Base-by-base conservation (phyloP, 2,113 vertebrate genomes). In the Eptatretus burgeri region DNA sequence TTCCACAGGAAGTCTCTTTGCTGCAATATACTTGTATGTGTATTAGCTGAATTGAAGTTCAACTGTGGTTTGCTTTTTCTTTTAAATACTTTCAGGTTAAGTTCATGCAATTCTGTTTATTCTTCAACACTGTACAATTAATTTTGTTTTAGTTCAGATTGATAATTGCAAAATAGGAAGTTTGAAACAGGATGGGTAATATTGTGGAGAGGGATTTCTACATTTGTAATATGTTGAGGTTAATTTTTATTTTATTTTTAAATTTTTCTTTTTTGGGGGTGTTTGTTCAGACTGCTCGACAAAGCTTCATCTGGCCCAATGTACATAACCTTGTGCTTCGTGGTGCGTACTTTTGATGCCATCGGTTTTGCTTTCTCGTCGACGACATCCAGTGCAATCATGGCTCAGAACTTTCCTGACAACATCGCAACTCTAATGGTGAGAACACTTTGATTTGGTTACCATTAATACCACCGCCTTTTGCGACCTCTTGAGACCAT, bases 391-490 rank as follows among this genome's bases (percentile, higher is more conserved):
- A 85, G 80, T 68, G 79, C 91, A 8, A 74, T 93, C 27, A 77
- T 84, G 2, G 81, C 78, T 18, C 76, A 85, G 68, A 75, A 81
- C 51, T 98, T 94, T 72, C 89, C 87, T 19, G 74, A 77, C 71
- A 89, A 82, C 64, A 78, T 94, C 73, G 87, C 83, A 2, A 95
- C 85, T 68, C 80, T 91, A 53, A 1, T 95, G 81, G 89, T 94
- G 77, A 77, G 82, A 76, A 67, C 63, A 51, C 67, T 41, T 41
- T 41, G 27, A 41, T 41, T 41, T 41, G 27, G 27, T 41, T 41
- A 41, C 27, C 7, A 41, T 41, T 41, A 41, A 41, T 41, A 41
- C 3, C 27, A 41, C n/a, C n/a, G 27, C 27, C 27, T 41, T 5
- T 41, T 41, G 27, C 7, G 27, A 41, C 27, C 3, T 41, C 27